Base-by-base conservation (phyloP, 2,113 vertebrate genomes). In the Chaetorhynchus papuensis region DNA sequence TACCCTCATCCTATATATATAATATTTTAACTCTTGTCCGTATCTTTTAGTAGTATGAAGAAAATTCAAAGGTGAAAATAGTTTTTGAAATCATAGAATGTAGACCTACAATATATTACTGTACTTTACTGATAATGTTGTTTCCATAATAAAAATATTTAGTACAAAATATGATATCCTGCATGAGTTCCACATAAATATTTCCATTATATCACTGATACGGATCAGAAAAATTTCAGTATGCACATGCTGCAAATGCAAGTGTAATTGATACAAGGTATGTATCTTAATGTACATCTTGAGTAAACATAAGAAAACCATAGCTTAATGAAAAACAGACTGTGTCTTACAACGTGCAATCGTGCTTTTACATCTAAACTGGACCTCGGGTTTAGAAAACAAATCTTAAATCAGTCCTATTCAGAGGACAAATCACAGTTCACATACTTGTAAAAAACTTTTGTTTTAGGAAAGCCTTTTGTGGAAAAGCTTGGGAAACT, bases 251-350 rank as follows among this genome's bases (percentile, higher is more conserved):
- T 94, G 94, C 86, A 96, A 96, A 96, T 90, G 57, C 90, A 95
- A 96, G 83, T 79, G 96, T 96, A 97, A 97, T 95, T 96, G 96
- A 97, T 96, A 96, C 92, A 96, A 96, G 83, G 95, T 95, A 97
- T 92, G 93, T 94, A 97, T 97, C 95, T 93, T 90, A 94, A 93
- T 94, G 93, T 96, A 96, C 80, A 97, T 96, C 96, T 97, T 93
- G 90, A 89, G 65, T 95, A 97, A 97, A 96, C 92, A 95, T 42
- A 69, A 45, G 94, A 92, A 93, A 93, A 90, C 57, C 94, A 82
- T 94, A 84, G 80, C 53, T 83, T 97, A 96, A 97, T 97, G 86
- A 91, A 92, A 97, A 97, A 89, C 96, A 96, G 94, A 92, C 86
- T 81, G 71, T 72, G 72, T 82, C 90, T 75, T 93, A 95, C 90